These are phyloP conservation scores for Eufriesea mexicana DNA, from an alignment of 1,140 invertebrate genomes.

Conservation along the genomic window DNA sequence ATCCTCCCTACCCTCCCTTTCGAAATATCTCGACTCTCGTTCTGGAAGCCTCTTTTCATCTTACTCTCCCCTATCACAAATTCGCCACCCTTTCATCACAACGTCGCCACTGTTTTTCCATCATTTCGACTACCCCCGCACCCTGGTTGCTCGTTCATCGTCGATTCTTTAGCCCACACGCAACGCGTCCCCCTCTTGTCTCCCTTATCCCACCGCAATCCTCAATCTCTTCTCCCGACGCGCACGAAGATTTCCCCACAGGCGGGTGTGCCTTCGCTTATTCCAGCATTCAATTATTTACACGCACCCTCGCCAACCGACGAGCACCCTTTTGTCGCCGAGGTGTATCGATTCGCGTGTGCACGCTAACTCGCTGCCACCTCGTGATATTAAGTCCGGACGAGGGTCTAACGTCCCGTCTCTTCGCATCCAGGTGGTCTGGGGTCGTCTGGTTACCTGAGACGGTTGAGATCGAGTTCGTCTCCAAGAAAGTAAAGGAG, in stretches of 20 bases:
- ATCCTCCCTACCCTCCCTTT: neutral
- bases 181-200: neutral
- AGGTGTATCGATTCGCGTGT: neutral
- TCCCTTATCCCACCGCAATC: neutral
- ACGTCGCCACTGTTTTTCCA: neutral
- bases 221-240: slow-evolving; percentile 1
- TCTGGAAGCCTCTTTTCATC: neutral
- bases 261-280: slow-evolving; percentile 24
- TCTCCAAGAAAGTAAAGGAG: neutral
- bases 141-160: neutral
- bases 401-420: neutral
- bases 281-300: slow-evolving; percentile 44
- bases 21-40: neutral
- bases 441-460: neutral
- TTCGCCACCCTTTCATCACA: neutral
- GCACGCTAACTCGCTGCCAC: too few species aligned
- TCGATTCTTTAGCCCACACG: neutral
- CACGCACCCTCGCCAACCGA: neutral
- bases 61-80: too few species aligned
- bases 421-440: neutral
- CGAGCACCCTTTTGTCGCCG: neutral
- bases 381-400: neutral
- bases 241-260: slow-evolving; percentile 36
- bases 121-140: neutral
- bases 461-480: neutral